phyloP scores from a whole-genome alignment of 2,888 invertebrate genomes.

The Diaperis boleti region DNA sequence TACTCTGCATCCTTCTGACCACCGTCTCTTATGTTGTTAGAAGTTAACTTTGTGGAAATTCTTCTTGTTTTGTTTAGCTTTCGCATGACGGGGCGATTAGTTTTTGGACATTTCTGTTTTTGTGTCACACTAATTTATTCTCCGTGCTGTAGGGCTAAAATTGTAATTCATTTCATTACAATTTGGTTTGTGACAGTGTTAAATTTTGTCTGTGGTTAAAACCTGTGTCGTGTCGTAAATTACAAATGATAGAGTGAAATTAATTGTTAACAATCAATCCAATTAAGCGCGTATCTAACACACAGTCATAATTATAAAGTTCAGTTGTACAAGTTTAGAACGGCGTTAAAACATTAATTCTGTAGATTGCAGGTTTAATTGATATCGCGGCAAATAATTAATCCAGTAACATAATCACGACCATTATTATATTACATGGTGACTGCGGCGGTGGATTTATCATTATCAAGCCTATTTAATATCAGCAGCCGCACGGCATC shows the following conservation, averaged over 20 bases:
- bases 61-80: no score
- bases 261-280: conserved; percentile 49
- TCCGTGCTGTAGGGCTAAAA: not conserved
- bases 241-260: conserved; percentile 40
- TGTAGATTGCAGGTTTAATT: conserved; percentile 51
- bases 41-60: no score
- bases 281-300: conserved; percentile 44
- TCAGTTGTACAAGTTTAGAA: conserved; percentile 46
- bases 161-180: not conserved
- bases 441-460: conserved; percentile 49
- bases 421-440: conserved; percentile 50
- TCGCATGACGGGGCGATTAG: no score
- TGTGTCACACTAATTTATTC: no score
- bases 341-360: conserved; percentile 53
- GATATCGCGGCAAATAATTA: conserved; percentile 52
- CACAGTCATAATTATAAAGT: conserved; percentile 48
- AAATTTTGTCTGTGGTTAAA: conserved; percentile 7
- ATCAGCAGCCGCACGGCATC: conserved; percentile 40
- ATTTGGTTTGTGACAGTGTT: not conserved
- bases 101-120: no score
- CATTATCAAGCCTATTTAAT: conserved; percentile 50
- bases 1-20: no score
- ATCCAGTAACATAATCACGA: conserved; percentile 51
- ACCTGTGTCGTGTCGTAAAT: conserved; percentile 30
- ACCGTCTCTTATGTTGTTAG: no score